These are phyloP conservation scores for Aphyosemion australe DNA, from an alignment of 2,113 vertebrate genomes.

Conservation along the genomic window DNA sequence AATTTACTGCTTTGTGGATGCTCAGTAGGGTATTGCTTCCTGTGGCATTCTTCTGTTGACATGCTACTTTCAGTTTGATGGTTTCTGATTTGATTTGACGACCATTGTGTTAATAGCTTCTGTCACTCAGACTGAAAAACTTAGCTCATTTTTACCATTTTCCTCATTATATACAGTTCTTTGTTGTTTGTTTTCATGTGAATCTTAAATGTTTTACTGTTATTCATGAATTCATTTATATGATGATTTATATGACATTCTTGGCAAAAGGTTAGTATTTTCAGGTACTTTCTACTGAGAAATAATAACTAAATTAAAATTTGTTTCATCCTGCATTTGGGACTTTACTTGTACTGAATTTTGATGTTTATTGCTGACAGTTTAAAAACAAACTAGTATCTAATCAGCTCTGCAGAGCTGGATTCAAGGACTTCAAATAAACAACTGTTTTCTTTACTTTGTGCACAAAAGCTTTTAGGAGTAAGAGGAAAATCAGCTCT, in stretches of 20 bases:
- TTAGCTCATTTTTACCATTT: slow-evolving; percentile 20
- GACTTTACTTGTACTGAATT: no score
- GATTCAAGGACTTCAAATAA: no score
- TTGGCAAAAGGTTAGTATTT: no score
- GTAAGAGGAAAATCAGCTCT: no score
- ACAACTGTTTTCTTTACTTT: no score
- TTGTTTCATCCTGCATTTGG: no score
- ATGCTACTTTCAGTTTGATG: slow-evolving; percentile 53
- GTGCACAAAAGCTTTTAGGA: no score
- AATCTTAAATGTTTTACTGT: slow-evolving; percentile 12
- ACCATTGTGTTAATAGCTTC: slow-evolving; percentile 45
- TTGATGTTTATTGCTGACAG: no score
- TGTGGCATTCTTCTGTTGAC: slow-evolving; percentile 44
- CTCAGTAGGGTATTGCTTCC: slow-evolving; percentile 44
- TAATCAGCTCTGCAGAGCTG: no score
- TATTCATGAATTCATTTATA: background rate
- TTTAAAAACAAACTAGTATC: no score
- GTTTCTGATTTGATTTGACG: slow-evolving; percentile 52
- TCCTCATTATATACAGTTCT: background rate
- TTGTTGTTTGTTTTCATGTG: background rate
- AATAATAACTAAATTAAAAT: no score
- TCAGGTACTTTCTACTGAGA: no score
- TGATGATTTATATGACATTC: background rate
- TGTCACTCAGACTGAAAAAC: slow-evolving; percentile 43
- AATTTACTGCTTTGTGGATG: slow-evolving; percentile 55